Evolutionary conservation across 2,888 invertebrate genomes (phyloP).

Genomic region (Xestia xanthographa): DNA sequence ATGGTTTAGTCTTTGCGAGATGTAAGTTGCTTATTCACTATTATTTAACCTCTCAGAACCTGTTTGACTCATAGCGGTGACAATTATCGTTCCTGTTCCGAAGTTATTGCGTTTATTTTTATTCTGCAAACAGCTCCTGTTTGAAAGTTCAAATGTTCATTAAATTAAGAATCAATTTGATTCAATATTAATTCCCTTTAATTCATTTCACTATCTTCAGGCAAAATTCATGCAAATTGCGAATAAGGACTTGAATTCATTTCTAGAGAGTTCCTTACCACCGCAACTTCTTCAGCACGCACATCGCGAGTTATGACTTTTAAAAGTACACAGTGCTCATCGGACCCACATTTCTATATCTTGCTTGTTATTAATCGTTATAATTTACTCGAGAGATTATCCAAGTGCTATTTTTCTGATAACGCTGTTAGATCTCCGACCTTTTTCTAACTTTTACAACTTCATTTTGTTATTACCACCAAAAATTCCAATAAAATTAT

Average conservation of each 20-base stretch:
- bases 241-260: neutral
- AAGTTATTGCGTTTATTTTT: neutral
- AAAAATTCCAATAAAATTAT: too few relatives aligned
- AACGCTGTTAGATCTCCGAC: too few relatives aligned
- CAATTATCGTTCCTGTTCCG: neutral
- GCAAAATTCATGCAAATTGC: neutral
- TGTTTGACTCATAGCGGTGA: too few relatives aligned
- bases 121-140: neutral
- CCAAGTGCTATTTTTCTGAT: too few relatives aligned
- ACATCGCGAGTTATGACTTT: neutral
- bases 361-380: too few relatives aligned
- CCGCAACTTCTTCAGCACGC: neutral
- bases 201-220: neutral
- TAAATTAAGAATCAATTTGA: neutral
- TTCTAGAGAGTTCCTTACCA: neutral
- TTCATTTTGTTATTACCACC: too few relatives aligned
- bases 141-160: too few relatives aligned
- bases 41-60: neutral
- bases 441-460: too few relatives aligned
- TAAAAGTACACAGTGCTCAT: too few relatives aligned
- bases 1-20: constrained; percentile 81
- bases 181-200: neutral
- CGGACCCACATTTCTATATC: too few relatives aligned
- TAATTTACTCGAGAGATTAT: too few relatives aligned
- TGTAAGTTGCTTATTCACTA: constrained; percentile 69